A percentile compares a stretch with the other conserved stretches of the same genome.
Conservation (phyloP, 1,140 invertebrate genomes). For the Pomacea maculata region DNA sequence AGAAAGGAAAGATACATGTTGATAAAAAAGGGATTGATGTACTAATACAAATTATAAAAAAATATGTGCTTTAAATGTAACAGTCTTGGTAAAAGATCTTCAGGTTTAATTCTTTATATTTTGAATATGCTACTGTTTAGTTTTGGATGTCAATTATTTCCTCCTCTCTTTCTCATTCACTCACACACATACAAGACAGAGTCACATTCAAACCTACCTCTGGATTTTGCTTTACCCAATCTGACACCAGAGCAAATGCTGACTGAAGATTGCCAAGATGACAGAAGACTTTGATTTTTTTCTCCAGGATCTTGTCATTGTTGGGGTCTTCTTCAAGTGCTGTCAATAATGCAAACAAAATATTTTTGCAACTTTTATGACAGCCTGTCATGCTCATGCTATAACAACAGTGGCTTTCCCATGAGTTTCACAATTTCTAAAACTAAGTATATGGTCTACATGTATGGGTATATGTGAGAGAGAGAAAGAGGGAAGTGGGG, state of each 20-base stretch:
- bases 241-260: conserved; percentile 48
- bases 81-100: neutral
- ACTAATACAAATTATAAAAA: no score
- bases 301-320: conserved; percentile 56
- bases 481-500: conserved; percentile 8
- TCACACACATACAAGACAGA: no score
- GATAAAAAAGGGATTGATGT: neutral
- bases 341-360: conserved; percentile 25
- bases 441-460: neutral
- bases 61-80: neutral
- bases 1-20: no score
- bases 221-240: conserved; percentile 51
- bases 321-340: conserved; percentile 41
- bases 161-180: no score
- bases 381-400: neutral
- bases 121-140: no score
- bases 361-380: neutral
- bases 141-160: no score
- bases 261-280: conserved; percentile 54
- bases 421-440: neutral
- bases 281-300: conserved; percentile 59
- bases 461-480: conserved; percentile 7
- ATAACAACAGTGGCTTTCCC: neutral
- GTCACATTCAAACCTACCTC: conserved; percentile 39
- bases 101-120: neutral